A percentile compares a stretch with the other conserved stretches of the same genome.
phyloP scores from a whole-genome alignment of 1,140 invertebrate species.

The Bombus picipes region DNA sequence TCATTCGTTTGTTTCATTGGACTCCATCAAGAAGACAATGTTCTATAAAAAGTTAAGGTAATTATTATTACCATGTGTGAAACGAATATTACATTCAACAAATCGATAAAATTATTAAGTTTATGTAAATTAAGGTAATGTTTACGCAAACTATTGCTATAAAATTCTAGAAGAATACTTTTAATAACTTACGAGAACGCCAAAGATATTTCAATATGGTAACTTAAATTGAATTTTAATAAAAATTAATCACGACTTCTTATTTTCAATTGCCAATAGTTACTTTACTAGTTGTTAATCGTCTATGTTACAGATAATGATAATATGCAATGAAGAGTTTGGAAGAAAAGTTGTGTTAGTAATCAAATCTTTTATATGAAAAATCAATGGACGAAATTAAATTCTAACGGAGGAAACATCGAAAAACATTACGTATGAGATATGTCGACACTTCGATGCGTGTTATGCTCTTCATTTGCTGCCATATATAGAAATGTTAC shows the following conservation, averaged over 20 bases:
- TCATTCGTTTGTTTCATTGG: constrained; percentile 9
- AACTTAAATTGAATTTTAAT: not conserved
- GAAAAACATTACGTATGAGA: not conserved
- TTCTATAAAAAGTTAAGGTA: not conserved
- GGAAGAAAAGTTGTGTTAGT: too few species aligned
- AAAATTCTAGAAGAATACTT: too few species aligned
- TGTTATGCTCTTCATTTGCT: too few species aligned
- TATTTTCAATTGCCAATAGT: not conserved
- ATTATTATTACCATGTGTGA: not conserved
- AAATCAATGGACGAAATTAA: too few species aligned
- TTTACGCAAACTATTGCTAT: too few species aligned
- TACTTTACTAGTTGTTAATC: not conserved
- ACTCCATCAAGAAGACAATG: not conserved
- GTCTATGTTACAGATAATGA: not conserved
- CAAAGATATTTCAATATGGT: not conserved
- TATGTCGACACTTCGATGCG: too few species aligned
- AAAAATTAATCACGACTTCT: not conserved
- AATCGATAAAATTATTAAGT: not conserved
- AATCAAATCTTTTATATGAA: too few species aligned
- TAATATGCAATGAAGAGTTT: not conserved
- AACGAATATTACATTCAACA: not conserved
- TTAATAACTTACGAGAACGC: not conserved
- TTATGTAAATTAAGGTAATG: not conserved
- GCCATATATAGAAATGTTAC: too few species aligned
- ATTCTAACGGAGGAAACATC: too few species aligned